These are phyloP conservation scores for Rhagonycha fulva DNA, from an alignment of 2,888 invertebrate species.

Conservation along the genomic window DNA sequence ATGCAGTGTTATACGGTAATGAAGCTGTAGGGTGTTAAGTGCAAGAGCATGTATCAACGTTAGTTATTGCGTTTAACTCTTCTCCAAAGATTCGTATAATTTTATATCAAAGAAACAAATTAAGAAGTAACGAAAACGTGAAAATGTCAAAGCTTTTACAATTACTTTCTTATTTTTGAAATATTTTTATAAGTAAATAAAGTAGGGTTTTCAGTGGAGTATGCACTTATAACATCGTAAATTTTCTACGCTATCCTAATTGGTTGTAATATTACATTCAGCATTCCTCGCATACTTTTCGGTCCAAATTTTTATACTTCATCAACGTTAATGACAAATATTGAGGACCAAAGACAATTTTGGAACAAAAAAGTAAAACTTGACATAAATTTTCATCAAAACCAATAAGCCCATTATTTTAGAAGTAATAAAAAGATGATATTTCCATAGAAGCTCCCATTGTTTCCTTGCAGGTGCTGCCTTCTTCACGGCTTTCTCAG, in stretches of 20 bases:
- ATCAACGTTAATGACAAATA: not conserved
- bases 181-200: not conserved
- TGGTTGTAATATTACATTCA: not conserved
- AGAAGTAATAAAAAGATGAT: conserved; percentile 36
- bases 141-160: not conserved
- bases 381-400: conserved; percentile 36
- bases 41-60: conserved; percentile 47
- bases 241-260: not conserved
- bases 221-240: not conserved
- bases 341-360: not conserved
- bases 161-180: not conserved
- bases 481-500: conserved; percentile 28
- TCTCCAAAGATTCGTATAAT: conserved; percentile 39
- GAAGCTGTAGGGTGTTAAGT: conserved; percentile 42
- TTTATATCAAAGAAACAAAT: conserved; percentile 31
- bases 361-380: not conserved
- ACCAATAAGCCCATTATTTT: conserved; percentile 38
- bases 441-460: conserved; percentile 34
- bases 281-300: not conserved
- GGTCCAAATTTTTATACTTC: not conserved
- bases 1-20: conserved; percentile 36
- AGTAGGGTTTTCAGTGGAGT: not conserved
- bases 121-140: not conserved
- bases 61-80: conserved; percentile 45
- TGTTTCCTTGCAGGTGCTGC: conserved; percentile 37